phyloP scores from a whole-genome alignment of 2,113 vertebrate genomes.

The Mugil cephalus region DNA sequence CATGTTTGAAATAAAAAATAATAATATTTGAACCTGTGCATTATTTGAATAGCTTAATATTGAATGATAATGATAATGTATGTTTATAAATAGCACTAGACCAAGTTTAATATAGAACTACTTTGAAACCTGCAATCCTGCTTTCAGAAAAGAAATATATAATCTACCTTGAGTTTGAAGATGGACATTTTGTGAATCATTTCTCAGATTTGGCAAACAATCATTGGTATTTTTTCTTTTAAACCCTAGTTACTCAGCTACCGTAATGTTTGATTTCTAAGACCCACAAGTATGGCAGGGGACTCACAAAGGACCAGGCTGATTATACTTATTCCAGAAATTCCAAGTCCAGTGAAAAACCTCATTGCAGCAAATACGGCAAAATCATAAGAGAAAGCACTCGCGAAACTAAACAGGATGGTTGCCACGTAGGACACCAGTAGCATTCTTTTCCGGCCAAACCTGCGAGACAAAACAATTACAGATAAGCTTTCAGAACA shows the following conservation, averaged over 20 bases:
- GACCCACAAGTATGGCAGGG: background rate
- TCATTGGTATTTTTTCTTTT: too few relatives aligned
- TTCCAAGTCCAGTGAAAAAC: conserved; percentile 76
- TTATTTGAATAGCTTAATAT: too few relatives aligned
- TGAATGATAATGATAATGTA: too few relatives aligned
- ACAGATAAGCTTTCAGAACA: background rate
- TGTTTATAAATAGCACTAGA: too few relatives aligned
- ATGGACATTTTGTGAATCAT: too few relatives aligned
- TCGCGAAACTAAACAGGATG: conserved; percentile 62
- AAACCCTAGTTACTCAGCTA: background rate
- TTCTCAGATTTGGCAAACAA: too few relatives aligned
- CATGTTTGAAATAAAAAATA: too few relatives aligned
- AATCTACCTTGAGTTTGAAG: too few relatives aligned
- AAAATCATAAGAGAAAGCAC: conserved; percentile 70
- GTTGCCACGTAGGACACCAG: conserved; percentile 67
- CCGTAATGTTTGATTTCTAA: background rate
- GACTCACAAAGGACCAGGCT: conserved; percentile 74
- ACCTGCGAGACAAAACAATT: conserved; percentile 51
- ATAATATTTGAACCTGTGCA: too few relatives aligned
- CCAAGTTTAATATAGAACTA: too few relatives aligned
- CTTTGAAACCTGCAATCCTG: too few relatives aligned
- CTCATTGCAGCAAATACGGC: conserved; percentile 72
- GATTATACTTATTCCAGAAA: conserved; percentile 78
- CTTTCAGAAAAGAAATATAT: too few relatives aligned
- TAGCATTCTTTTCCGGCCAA: conserved; percentile 74